Conservation (phyloP, 2,888 invertebrate genomes). For the Drosophila acutilabella region DNA sequence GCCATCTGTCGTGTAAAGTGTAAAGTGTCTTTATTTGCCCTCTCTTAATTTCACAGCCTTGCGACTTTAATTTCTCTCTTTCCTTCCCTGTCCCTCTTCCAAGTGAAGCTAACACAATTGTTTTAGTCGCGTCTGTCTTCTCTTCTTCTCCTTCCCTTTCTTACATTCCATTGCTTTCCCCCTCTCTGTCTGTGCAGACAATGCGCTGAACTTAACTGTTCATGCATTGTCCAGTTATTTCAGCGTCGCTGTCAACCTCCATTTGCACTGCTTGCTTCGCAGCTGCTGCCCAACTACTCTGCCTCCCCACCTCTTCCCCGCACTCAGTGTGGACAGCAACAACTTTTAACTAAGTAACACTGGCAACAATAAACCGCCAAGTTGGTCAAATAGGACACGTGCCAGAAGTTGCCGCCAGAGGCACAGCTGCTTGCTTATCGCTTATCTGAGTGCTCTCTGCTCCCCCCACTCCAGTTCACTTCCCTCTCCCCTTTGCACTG, state of each 20-base stretch:
- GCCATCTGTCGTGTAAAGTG: too few relatives aligned
- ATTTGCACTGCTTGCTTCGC: not conserved
- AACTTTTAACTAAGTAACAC: conserved; percentile 59
- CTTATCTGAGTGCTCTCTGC: conserved; percentile 28
- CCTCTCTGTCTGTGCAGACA: conserved; percentile 7
- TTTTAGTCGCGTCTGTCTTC: conserved; percentile 2
- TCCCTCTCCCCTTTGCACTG: not conserved
- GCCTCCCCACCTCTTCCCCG: too few relatives aligned
- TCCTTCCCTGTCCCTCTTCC: not conserved
- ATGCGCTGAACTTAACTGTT: conserved; percentile 34
- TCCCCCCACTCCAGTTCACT: too few relatives aligned
- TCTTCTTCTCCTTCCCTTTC: not conserved
- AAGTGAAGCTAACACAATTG: conserved; percentile 7
- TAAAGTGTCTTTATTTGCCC: too few relatives aligned
- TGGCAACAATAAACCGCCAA: conserved; percentile 61
- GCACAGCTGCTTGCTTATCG: conserved; percentile 63
- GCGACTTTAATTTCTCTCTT: conserved; percentile 4
- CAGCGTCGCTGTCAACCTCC: conserved; percentile 37
- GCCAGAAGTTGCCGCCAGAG: conserved; percentile 42
- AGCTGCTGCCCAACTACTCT: not conserved
- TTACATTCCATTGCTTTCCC: not conserved
- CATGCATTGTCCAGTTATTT: conserved; percentile 49
- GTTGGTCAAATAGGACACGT: conserved; percentile 56
- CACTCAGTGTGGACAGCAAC: conserved; percentile 4
- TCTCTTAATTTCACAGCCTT: not conserved